Percentiles rank a stretch among this genome's conserved stretches.
These are phyloP conservation scores for Cylas formicarius DNA, from an alignment of 1,140 invertebrate species.

Conservation along the genomic window DNA sequence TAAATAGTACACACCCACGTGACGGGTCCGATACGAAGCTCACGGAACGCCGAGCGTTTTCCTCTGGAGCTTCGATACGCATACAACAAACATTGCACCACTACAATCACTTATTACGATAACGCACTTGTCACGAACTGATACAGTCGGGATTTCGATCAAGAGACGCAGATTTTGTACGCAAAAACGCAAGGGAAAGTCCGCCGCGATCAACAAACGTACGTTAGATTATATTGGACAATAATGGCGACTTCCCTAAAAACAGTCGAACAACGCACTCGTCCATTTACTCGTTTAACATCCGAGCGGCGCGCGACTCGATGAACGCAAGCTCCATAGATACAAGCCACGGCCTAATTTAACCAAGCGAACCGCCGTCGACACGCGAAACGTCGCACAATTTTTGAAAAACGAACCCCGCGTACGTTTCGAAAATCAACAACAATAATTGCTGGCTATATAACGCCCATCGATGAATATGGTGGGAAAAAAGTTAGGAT, in stretches of 20 bases:
- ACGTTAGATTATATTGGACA: slow-evolving; percentile 33
- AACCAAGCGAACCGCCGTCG: too few species aligned
- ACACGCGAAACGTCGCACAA: too few species aligned
- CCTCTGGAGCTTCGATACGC: slow-evolving; percentile 23
- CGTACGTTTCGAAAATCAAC: too few species aligned
- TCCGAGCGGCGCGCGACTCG: slow-evolving; percentile 28
- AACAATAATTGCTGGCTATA: too few species aligned
- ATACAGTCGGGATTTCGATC: slow-evolving; percentile 12
- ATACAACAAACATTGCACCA: slow-evolving; percentile 39
- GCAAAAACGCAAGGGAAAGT: slow-evolving; percentile 13
- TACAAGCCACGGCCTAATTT: too few species aligned
- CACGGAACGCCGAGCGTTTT: slow-evolving; percentile 23
- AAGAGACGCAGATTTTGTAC: slow-evolving; percentile 12
- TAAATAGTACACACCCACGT: slow-evolving; percentile 36
- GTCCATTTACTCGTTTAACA: slow-evolving; percentile 26
- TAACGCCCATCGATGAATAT: too few species aligned
- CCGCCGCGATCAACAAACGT: too few species aligned
- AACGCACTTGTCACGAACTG: too few species aligned
- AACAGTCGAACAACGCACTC: slow-evolving; percentile 38
- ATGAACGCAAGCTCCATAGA: too few species aligned
- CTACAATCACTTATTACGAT: slow-evolving; percentile 30
- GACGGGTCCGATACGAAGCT: slow-evolving; percentile 31
- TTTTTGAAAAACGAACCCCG: too few species aligned
- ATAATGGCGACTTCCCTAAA: slow-evolving; percentile 38
- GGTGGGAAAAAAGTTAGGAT: too few species aligned